Base-by-base conservation (phyloP, 1,140 invertebrate species). In the Plodia interpunctella region DNA sequence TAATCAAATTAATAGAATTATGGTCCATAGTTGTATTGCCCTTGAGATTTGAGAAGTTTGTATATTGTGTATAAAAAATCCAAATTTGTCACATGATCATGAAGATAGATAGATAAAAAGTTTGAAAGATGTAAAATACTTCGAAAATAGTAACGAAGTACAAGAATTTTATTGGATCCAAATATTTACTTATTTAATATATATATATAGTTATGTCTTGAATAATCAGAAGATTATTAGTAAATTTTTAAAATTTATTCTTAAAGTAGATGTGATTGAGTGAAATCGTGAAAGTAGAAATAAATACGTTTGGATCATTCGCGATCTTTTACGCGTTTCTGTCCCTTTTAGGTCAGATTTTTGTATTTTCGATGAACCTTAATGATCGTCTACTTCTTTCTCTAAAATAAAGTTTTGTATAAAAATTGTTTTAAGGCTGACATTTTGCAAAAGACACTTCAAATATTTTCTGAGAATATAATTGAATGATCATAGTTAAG, bases 1-100 rank as follows among this genome's bases (percentile, higher is more conserved):
- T 11, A 54, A 54, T 30, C 52, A 15, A 30, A 32, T 54, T 32
- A 6, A 32, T 17, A n/a, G 25, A 53, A 53, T 44, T 44, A 44
- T 44, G 5, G 38, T 32, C 30, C 11, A 32, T 9, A 9, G 20
- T 30, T 54, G 15, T 17, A 28, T n/a, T 44, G 38, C 15, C 15
- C 38, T 44, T 15, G 38, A 44, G 15, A 44, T 15, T n/a, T 17
- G 38, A 15, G 17, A 25, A 21, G 20, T 53, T 25, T 53, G n/a
- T 53, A 19, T 53, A 25, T 20, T 25, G 19, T 53, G n/a, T 21
- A 25, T 19, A 21, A 13, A 25, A 51, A 51, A 19, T 19, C 18
- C n/a, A n/a, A n/a, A n/a, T n/a, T n/a, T n/a, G n/a, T n/a, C n/a
- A n/a, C n/a, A n/a, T n/a, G n/a, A n/a, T n/a, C n/a, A n/a, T n/a